Evolutionary conservation across 64 coral and sea anemone species (phyloP).

Genomic region (Acropora yongei): DNA sequence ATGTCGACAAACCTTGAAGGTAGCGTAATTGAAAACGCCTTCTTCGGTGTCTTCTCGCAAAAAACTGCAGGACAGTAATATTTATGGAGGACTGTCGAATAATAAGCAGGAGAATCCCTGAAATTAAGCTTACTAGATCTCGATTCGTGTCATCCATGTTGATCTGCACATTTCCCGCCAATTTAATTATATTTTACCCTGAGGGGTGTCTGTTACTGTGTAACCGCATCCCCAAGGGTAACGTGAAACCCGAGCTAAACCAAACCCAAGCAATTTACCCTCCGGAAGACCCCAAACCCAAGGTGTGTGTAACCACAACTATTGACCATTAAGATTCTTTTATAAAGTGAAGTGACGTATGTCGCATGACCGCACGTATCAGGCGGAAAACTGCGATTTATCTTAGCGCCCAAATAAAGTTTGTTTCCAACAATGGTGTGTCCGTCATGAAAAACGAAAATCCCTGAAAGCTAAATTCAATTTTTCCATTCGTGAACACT

Average conservation of each 20-base stretch:
- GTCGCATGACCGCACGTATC: too few species aligned
- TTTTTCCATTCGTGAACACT: too few species aligned
- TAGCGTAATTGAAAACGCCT: conserved; percentile 53
- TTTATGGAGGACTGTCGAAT: neutral
- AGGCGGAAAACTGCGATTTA: too few species aligned
- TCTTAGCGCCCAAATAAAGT: too few species aligned
- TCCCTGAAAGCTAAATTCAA: too few species aligned
- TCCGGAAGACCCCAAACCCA: neutral
- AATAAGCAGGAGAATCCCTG: neutral
- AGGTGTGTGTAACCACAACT: neutral
- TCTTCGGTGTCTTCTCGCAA: conserved; percentile 68
- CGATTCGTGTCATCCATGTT: neutral
- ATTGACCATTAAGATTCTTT: neutral
- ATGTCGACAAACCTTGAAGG: conserved; percentile 17
- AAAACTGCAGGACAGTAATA: conserved; percentile 43
- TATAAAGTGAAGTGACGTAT: too few species aligned
- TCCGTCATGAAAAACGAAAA: too few species aligned
- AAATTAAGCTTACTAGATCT: neutral
- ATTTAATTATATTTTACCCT: neutral
- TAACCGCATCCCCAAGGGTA: neutral
- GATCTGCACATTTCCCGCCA: neutral
- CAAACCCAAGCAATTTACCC: neutral
- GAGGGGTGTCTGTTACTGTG: neutral
- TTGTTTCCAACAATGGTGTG: too few species aligned
- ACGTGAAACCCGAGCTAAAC: neutral